Base-by-base conservation (phyloP, 2,888 invertebrate species). In the Xanthorhoe designata region DNA sequence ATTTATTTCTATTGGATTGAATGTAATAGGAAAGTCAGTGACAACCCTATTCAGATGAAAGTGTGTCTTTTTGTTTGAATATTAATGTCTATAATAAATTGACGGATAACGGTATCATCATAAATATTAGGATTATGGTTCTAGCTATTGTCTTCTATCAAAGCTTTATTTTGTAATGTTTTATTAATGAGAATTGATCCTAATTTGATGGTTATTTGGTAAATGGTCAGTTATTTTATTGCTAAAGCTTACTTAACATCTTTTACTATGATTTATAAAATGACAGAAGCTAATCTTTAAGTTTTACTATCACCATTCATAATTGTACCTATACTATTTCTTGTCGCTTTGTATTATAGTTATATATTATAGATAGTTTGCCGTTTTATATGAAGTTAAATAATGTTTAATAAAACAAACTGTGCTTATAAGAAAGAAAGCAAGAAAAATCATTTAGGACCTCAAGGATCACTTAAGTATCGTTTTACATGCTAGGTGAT, bases 81-180 rank as follows among this genome's bases (percentile, higher is more conserved):
- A 63, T 56, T 54, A 53, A 58, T 55, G 59, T 18, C 38, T 18
- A 52, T 67, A 67, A 67, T 67, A 67, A 63, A 63, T 60, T 63
- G 59, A 67, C 52, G 18, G 63, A 67, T 67, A 66, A 59, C 62
- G 55, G 56, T 56, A 60, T 59, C 45, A 32, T 59, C 29, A 52
- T 60, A 60, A 67, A 65, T 63, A 63, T 29, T 32, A 45, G 15
- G 24, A 62, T 63, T 63, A 67, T 60, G 47, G 47, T 57, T 59
- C 51, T 17, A 58, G 3, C 58, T 58, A 56, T 67, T 67, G 63
- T 67, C 63, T 59, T 49, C 15, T 53, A 62, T 45, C 64, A 59
- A 64, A 54, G 53, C 35, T 49, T 55, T 47, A 52, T 59, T 54
- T 53, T 58, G 62, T 67, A 53, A 61, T 58, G 13, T 10, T 61